Conservation (phyloP, 2,888 invertebrate species). For the Sclerodermus sp. region DNA sequence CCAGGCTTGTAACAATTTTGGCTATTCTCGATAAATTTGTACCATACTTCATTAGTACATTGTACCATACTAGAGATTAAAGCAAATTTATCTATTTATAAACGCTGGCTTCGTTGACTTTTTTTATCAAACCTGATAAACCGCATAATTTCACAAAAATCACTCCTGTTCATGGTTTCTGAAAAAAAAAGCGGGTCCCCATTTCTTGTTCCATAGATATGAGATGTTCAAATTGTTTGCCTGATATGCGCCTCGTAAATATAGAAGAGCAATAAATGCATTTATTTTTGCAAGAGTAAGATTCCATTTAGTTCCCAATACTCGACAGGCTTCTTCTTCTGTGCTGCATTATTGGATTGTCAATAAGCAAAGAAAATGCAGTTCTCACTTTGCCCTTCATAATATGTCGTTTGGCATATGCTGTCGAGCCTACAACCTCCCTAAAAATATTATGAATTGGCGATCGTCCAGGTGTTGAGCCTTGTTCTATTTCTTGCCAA, state of each 20-base stretch:
- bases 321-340: constrained; percentile 13
- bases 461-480: constrained; percentile 5
- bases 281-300: constrained; percentile 3
- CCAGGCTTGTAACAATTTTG: constrained; percentile 4
- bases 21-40: constrained; percentile 19
- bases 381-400: constrained; percentile 10
- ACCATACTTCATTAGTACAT: constrained; percentile 13
- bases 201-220: constrained; percentile 28
- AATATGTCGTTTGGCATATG: constrained; percentile 10
- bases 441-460: constrained; percentile 10
- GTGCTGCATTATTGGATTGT: constrained; percentile 9
- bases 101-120: constrained; percentile 2
- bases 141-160: constrained; percentile 25
- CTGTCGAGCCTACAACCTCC: constrained; percentile 9
- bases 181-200: constrained; percentile 30
- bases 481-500: constrained; percentile 6
- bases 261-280: constrained; percentile 11
- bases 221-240: constrained; percentile 11
- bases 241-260: constrained; percentile 10
- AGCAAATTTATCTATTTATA: constrained; percentile 11
- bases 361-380: constrained; percentile 15
- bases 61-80: no score
- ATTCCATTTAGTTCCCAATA: constrained; percentile 9
- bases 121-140: constrained; percentile 15
- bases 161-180: constrained; percentile 24